A percentile compares a stretch with the other conserved stretches of the same genome.
Evolutionary conservation across 2,797 vertebrate species (phyloP).

Genomic region (Bovichtus diacanthus): DNA sequence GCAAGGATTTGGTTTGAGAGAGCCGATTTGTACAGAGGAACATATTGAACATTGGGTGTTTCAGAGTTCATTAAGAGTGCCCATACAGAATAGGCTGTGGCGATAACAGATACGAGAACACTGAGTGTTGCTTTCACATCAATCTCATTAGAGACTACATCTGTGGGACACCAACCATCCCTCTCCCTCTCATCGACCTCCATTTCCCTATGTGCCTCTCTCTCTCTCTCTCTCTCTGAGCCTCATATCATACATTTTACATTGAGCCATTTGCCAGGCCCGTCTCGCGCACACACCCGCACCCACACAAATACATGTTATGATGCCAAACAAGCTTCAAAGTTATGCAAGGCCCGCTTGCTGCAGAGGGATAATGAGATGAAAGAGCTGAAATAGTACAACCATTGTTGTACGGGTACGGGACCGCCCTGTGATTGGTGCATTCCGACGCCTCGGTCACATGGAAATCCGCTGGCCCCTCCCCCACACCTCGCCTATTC

Average conservation of each 20-base stretch:
- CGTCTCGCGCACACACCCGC: conserved; percentile 11
- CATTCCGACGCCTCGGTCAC: conserved; percentile 74
- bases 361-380: conserved; percentile 77
- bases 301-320: conserved; percentile 61
- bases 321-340: conserved; percentile 79
- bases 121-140: conserved; percentile 32
- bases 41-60: neutral
- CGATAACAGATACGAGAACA: conserved; percentile 14
- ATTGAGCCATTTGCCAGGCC: conserved; percentile 52
- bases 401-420: conserved; percentile 75
- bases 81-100: conserved; percentile 1
- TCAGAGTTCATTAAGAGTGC: conserved; percentile 23
- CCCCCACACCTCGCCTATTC: conserved; percentile 63
- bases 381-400: conserved; percentile 78
- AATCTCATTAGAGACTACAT: conserved; percentile 52
- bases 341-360: conserved; percentile 75
- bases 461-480: conserved; percentile 69
- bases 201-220: conserved; percentile 38
- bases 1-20: neutral
- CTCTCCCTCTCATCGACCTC: conserved; percentile 43
- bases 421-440: conserved; percentile 75
- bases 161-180: conserved; percentile 25
- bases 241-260: conserved; percentile 58
- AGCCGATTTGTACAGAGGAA: neutral
- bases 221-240: conserved; percentile 15